A percentile compares a stretch with the other conserved stretches of the same genome.
Evolutionary conservation across 2,797 vertebrate genomes (phyloP).

Genomic region (Macrochelys suwanniensis): DNA sequence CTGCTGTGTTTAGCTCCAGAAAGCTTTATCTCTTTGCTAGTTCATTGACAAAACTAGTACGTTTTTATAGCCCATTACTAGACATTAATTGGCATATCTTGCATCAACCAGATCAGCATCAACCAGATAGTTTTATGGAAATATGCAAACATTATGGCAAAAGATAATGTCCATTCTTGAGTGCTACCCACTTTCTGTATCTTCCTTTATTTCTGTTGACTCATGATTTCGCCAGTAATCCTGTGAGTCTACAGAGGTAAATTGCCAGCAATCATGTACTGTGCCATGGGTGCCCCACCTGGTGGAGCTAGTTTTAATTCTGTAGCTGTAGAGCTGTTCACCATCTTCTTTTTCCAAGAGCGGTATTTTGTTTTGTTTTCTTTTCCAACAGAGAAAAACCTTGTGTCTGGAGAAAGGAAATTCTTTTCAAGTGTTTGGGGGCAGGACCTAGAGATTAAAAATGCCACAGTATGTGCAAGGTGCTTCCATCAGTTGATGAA

Average conservation of each 20-base stretch:
- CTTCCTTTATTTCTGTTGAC: not conserved
- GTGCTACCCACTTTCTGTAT: too few species aligned
- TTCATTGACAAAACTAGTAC: not conserved
- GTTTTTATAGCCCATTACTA: not conserved
- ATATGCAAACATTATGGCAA: not conserved
- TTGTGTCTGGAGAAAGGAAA: not conserved
- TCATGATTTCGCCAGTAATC: not conserved
- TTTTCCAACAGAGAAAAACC: not conserved
- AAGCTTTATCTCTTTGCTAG: not conserved
- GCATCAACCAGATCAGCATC: not conserved
- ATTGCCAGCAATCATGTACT: not conserved
- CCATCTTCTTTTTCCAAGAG: not conserved
- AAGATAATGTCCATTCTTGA: not conserved
- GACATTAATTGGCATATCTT: not conserved
- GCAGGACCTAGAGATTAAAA: not conserved
- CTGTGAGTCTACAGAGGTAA: not conserved
- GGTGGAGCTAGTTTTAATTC: too few species aligned
- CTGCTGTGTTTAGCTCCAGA: not conserved
- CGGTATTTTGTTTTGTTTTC: not conserved
- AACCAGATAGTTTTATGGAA: not conserved
- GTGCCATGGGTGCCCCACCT: not conserved
- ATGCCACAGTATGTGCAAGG: not conserved
- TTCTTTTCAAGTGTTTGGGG: not conserved
- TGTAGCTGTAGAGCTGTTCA: not conserved
- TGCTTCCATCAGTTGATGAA: not conserved